These are phyloP conservation scores for Dunckerocampus dactyliophorus DNA, from an alignment of 2,113 vertebrate species.

Conservation along the genomic window DNA sequence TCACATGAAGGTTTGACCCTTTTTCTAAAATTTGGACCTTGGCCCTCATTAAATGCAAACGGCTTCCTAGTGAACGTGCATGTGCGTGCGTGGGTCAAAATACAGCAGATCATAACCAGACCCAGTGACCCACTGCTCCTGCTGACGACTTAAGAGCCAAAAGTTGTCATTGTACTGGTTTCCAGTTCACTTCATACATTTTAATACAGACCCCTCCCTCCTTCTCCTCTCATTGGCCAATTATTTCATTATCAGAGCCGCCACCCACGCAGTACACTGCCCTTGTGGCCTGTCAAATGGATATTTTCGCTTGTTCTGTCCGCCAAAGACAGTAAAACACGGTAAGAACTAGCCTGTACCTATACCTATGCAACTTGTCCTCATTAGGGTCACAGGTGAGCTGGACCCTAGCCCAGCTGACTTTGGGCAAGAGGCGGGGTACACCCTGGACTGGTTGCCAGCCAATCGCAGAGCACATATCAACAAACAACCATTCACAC, in stretches of 20 bases:
- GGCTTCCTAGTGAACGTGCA: not conserved
- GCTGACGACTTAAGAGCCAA: conserved; percentile 39
- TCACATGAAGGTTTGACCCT: not conserved
- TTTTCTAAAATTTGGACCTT: not conserved
- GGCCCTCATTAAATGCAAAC: conserved; percentile 1
- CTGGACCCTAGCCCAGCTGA: no score
- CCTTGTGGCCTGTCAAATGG: not conserved
- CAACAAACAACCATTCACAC: no score
- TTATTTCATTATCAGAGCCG: conserved; percentile 53
- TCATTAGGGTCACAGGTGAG: no score
- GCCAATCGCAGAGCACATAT: no score
- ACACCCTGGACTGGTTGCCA: no score
- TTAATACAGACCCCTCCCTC: conserved; percentile 32
- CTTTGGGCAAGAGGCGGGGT: no score
- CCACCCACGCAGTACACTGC: conserved; percentile 26
- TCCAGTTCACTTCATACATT: conserved; percentile 61
- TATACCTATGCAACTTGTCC: no score
- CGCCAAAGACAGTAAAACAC: not conserved
- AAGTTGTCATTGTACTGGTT: conserved; percentile 62
- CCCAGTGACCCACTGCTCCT: conserved; percentile 54
- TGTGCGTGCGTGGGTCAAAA: conserved; percentile 19
- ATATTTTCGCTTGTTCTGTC: not conserved
- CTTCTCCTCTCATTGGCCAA: conserved; percentile 40
- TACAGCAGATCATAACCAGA: conserved; percentile 24
- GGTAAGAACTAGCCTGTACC: not conserved